Evolutionary conservation across 2,113 vertebrate genomes (phyloP).

Genomic region (Narcine bancroftii): DNA sequence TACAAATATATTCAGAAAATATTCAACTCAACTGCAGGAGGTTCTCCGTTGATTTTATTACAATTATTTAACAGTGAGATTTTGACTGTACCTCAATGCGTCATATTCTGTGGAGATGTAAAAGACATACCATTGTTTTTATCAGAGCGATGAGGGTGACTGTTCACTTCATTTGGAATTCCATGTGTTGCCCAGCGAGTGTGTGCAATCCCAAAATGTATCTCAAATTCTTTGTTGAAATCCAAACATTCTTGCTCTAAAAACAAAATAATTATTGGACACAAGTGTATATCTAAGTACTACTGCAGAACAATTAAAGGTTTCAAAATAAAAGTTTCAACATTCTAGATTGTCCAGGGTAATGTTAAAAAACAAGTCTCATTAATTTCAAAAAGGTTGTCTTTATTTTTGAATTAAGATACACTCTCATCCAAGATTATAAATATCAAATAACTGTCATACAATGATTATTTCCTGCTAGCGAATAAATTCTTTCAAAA

Average conservation of each 20-base stretch:
- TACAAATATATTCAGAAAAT: not conserved
- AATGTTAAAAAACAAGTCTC: not conserved
- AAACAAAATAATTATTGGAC: slow-evolving; percentile 40
- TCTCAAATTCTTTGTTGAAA: slow-evolving; percentile 71
- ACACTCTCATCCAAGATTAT: not conserved
- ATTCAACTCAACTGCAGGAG: not conserved
- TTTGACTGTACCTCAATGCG: not conserved
- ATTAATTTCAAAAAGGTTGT: not conserved
- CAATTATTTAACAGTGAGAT: not conserved
- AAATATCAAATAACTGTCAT: too few relatives aligned
- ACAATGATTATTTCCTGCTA: not conserved
- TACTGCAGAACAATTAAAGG: not conserved
- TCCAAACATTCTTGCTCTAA: slow-evolving; percentile 78
- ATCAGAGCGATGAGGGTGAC: slow-evolving; percentile 90
- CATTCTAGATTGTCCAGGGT: not conserved
- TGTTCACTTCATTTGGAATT: slow-evolving; percentile 77
- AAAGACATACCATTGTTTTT: slow-evolving; percentile 72
- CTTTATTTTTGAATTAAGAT: not conserved
- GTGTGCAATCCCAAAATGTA: slow-evolving; percentile 88
- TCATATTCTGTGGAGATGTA: not conserved
- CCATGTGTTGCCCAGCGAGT: slow-evolving; percentile 95
- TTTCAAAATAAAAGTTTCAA: not conserved
- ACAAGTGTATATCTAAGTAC: too few relatives aligned
- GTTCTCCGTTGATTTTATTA: not conserved
- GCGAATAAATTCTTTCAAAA: not conserved